Percentiles rank a stretch among this genome's conserved stretches.
Evolutionary conservation across 2,888 invertebrate species (phyloP).

Genomic region (Myopa testacea): DNA sequence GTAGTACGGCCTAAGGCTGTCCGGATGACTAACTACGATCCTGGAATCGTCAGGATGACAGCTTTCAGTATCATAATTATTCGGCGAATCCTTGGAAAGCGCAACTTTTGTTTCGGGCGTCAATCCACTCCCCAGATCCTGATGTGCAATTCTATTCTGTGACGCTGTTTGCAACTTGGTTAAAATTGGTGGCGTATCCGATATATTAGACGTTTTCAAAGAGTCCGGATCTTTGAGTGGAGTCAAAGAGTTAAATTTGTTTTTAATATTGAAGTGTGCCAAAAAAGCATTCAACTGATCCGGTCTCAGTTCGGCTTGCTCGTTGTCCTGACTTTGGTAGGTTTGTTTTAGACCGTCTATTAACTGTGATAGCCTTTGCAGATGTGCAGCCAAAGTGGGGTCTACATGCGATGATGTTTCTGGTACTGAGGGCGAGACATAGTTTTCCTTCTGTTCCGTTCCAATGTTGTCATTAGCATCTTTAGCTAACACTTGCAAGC

Average conservation of each 20-base stretch:
- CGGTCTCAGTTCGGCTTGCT: conserved; percentile 60
- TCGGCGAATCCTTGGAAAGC: conserved; percentile 55
- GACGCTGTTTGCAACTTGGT: no score
- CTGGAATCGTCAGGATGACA: conserved; percentile 62
- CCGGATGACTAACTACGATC: conserved; percentile 67
- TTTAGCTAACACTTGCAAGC: conserved; percentile 52
- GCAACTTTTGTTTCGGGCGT: conserved; percentile 62
- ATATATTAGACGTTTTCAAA: not conserved
- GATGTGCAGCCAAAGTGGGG: conserved; percentile 63
- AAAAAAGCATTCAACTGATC: conserved; percentile 68
- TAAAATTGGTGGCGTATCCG: not conserved
- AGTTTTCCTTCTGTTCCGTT: conserved; percentile 40
- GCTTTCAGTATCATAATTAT: conserved; percentile 51
- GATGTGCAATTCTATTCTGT: conserved; percentile 48
- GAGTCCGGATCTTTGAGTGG: conserved; percentile 44
- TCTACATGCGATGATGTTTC: conserved; percentile 55
- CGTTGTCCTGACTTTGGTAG: conserved; percentile 57
- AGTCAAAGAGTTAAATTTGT: conserved; percentile 59
- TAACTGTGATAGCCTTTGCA: conserved; percentile 66
- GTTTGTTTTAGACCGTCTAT: conserved; percentile 65
- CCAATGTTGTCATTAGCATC: conserved; percentile 45
- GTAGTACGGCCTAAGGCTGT: conserved; percentile 57
- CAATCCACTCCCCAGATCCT: conserved; percentile 51
- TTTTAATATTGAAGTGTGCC: conserved; percentile 66
- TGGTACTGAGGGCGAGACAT: conserved; percentile 32